These are phyloP conservation scores for Ophion slaviceki DNA, from an alignment of 2,888 invertebrate genomes.

Conservation along the genomic window DNA sequence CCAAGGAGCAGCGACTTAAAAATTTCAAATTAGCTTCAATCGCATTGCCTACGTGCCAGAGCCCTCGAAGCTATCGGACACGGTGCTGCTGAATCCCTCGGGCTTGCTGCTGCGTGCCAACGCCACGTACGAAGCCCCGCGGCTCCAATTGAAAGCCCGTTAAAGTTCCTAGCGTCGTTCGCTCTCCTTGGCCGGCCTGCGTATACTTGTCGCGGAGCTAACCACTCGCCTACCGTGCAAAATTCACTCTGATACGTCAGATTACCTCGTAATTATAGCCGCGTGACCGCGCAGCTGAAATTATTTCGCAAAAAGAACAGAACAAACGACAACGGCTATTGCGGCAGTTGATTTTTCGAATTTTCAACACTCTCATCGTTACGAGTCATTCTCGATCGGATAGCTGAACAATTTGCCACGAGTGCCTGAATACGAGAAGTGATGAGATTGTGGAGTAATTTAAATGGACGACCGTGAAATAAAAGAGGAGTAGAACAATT, in stretches of 20 bases:
- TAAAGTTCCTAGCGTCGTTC: slow-evolving; percentile 62
- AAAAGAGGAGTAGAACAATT: neutral
- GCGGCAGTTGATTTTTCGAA: slow-evolving; percentile 1
- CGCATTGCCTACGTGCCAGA: slow-evolving; percentile 77
- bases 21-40: slow-evolving; percentile 82
- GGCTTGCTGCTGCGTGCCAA: slow-evolving; percentile 53
- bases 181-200: slow-evolving; percentile 3
- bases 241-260: slow-evolving; percentile 33
- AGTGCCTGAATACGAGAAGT: neutral
- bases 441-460: neutral
- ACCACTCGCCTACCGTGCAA: slow-evolving; percentile 63
- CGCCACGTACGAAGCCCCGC: slow-evolving; percentile 62
- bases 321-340: slow-evolving; percentile 7
- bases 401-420: neutral
- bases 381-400: neutral
- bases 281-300: slow-evolving; percentile 43
- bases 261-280: slow-evolving; percentile 44
- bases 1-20: slow-evolving; percentile 70
- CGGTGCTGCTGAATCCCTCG: slow-evolving; percentile 41
- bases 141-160: slow-evolving; percentile 66
- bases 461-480: neutral
- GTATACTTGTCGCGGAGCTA: slow-evolving; percentile 38
- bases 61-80: slow-evolving; percentile 50
- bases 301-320: slow-evolving; percentile 18
- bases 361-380: slow-evolving; percentile 7